A percentile compares a stretch with the other conserved stretches of the same genome.
phyloP scores from a whole-genome alignment of 2,797 vertebrate genomes.

The Acrossocheilus wenchowensis region DNA sequence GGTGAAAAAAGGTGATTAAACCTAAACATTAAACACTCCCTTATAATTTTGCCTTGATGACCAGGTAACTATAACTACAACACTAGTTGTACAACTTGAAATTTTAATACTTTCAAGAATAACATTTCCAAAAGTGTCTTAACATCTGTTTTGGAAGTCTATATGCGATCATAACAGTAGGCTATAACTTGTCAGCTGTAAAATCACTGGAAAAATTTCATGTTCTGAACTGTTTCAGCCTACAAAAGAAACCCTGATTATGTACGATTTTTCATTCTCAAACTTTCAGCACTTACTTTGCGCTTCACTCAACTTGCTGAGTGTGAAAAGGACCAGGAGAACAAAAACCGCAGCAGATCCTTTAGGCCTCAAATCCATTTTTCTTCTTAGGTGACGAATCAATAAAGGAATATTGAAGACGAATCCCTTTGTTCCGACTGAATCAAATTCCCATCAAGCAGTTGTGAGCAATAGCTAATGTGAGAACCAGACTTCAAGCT shows the following conservation, averaged over 20 bases:
- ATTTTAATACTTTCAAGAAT: background rate
- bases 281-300: slow-evolving; percentile 65
- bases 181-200: background rate
- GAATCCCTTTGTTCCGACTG: slow-evolving; percentile 34
- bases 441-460: slow-evolving; percentile 43
- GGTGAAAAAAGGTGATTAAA: background rate
- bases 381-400: slow-evolving; percentile 42
- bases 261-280: background rate
- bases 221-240: background rate
- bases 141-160: background rate
- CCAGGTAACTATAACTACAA: background rate
- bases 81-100: background rate
- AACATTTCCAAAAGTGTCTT: background rate
- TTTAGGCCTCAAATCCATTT: slow-evolving; percentile 64
- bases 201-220: background rate
- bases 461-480: slow-evolving; percentile 30
- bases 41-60: background rate
- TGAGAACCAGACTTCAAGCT: slow-evolving; percentile 33
- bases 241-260: background rate
- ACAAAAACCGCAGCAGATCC: slow-evolving; percentile 39
- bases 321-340: slow-evolving; percentile 62
- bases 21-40: too few species aligned
- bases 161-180: background rate
- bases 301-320: slow-evolving; percentile 50
- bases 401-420: slow-evolving; percentile 35